Percentiles rank a stretch among this genome's conserved stretches.
These are phyloP conservation scores for Sylvilagus bachmani DNA, from an alignment of 2,113 vertebrate species.

Conservation along the genomic window DNA sequence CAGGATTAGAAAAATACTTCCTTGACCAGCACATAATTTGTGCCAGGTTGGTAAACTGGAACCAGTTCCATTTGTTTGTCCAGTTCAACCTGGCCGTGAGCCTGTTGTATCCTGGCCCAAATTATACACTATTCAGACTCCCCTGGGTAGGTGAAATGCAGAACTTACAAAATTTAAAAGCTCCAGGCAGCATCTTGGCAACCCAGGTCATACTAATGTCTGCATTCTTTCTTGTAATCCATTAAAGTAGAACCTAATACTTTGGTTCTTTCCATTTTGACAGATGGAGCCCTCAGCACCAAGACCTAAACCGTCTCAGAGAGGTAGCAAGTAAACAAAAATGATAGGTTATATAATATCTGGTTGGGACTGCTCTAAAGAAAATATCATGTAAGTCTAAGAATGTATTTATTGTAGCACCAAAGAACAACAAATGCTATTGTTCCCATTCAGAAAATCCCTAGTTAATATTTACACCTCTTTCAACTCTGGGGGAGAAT, in stretches of 20 bases:
- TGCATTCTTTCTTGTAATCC: slow-evolving; percentile 24
- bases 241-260: neutral
- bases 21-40: slow-evolving; percentile 63
- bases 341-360: slow-evolving; percentile 21
- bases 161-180: slow-evolving; percentile 9
- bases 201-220: neutral
- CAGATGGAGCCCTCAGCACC: neutral
- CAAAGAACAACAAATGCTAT: neutral
- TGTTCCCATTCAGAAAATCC: slow-evolving; percentile 50
- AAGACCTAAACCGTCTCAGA: neutral
- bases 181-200: neutral
- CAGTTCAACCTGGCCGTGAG: slow-evolving; percentile 41
- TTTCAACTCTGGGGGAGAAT: slow-evolving; percentile 35
- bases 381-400: slow-evolving; percentile 51
- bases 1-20: slow-evolving; percentile 74
- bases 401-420: neutral
- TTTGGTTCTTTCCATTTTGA: slow-evolving; percentile 59
- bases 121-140: neutral
- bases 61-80: slow-evolving; percentile 59
- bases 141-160: neutral
- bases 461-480: neutral
- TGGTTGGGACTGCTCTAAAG: slow-evolving; percentile 1
- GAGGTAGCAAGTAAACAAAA: slow-evolving; percentile 53
- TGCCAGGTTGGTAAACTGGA: slow-evolving; percentile 63
- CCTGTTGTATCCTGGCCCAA: slow-evolving; percentile 28